Conservation (phyloP, 2,888 invertebrate species). For the Hermodice carunculata region DNA sequence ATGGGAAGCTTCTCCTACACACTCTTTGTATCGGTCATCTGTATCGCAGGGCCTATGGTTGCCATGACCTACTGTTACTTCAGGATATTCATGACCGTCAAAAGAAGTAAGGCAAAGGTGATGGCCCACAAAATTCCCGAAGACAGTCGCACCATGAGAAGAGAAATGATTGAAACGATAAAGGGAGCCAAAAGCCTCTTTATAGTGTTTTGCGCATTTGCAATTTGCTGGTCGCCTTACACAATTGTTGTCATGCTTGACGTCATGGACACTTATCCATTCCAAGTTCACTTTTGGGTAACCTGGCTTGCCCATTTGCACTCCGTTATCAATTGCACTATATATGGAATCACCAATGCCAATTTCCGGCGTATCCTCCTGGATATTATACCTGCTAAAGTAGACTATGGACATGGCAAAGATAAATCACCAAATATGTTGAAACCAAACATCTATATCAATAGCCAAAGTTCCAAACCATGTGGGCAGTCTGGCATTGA, state of each 20-base stretch:
- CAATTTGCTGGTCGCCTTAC: constrained; percentile 61
- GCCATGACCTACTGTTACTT: constrained; percentile 51
- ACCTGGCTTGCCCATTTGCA: constrained; percentile 59
- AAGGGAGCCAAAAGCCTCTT: constrained; percentile 53
- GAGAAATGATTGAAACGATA: constrained; percentile 50
- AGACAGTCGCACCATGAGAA: constrained; percentile 34
- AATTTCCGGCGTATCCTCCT: constrained; percentile 43
- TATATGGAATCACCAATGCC: constrained; percentile 52
- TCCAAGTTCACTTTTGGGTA: constrained; percentile 53
- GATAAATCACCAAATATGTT: no score
- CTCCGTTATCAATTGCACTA: constrained; percentile 52
- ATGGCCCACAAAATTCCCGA: constrained; percentile 25
- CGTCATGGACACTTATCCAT: constrained; percentile 40
- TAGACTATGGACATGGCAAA: no score
- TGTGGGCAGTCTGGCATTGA: no score
- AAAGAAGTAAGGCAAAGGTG: constrained; percentile 40
- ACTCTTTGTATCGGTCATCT: constrained; percentile 49
- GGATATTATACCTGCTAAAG: no score
- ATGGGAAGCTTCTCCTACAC: constrained; percentile 57
- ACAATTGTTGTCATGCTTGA: constrained; percentile 55
- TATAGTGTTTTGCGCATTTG: constrained; percentile 52
- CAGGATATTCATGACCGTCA: constrained; percentile 49
- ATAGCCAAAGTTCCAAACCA: no score
- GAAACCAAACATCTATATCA: no score
- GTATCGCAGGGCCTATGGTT: constrained; percentile 51